These are phyloP conservation scores for Gandaritis pyraliata DNA, from an alignment of 2,888 invertebrate species.

Conservation along the genomic window DNA sequence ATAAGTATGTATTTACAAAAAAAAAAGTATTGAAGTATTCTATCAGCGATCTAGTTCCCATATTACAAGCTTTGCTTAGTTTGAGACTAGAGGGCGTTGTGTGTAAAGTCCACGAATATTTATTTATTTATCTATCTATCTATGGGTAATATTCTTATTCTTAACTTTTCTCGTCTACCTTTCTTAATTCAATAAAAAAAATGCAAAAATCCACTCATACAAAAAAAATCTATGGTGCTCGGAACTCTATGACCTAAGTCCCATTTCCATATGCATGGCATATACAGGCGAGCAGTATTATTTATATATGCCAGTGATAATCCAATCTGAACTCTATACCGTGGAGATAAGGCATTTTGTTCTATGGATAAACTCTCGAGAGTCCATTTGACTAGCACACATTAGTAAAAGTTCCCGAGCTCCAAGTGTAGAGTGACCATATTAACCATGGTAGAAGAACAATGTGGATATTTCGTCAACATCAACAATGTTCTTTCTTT, in stretches of 20 bases:
- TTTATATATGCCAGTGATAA: conserved; percentile 54
- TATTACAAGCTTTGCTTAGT: too few relatives aligned
- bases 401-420: conserved; percentile 81
- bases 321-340: conserved; percentile 60
- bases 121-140: too few relatives aligned
- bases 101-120: too few relatives aligned
- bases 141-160: too few relatives aligned
- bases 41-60: too few relatives aligned
- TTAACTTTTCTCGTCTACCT: background rate
- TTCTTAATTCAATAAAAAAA: conserved; percentile 27
- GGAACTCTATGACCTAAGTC: conserved; percentile 73
- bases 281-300: conserved; percentile 58
- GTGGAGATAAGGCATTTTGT: conserved; percentile 62
- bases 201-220: conserved; percentile 30
- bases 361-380: conserved; percentile 63
- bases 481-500: too few relatives aligned
- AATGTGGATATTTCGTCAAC: conserved; percentile 7
- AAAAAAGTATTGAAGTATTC: too few relatives aligned
- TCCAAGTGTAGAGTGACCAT: conserved; percentile 62
- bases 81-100: too few relatives aligned
- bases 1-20: too few relatives aligned
- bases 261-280: conserved; percentile 82
- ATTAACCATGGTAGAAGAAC: conserved; percentile 53
- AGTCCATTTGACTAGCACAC: conserved; percentile 83
- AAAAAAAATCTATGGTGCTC: conserved; percentile 35